Percentiles rank a stretch among this genome's conserved stretches.
These are phyloP conservation scores for Amiota mariae DNA, from an alignment of 2,888 invertebrate genomes.

Conservation along the genomic window DNA sequence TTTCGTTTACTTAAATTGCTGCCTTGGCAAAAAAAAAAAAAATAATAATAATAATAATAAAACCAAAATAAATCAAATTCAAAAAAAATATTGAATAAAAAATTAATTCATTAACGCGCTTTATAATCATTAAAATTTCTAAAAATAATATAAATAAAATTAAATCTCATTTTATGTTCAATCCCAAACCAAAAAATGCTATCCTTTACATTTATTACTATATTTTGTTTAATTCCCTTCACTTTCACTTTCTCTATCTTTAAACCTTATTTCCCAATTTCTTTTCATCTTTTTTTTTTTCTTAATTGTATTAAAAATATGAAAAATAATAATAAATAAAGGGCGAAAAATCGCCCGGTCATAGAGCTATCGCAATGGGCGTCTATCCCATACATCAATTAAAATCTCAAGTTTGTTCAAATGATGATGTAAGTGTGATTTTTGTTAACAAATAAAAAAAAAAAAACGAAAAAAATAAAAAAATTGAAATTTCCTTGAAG, in stretches of 20 bases:
- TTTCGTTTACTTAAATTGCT: constrained; percentile 60
- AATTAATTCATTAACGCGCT: constrained; percentile 15
- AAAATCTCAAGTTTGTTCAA: constrained; percentile 89
- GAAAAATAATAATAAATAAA: constrained; percentile 65
- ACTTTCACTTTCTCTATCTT: not conserved
- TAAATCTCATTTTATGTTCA: not conserved
- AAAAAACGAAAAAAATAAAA: not conserved
- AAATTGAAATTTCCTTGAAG: not conserved
- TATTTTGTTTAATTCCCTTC: not conserved
- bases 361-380: constrained; percentile 91
- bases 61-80: constrained; percentile 26
- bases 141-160: constrained; percentile 25
- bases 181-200: not conserved
- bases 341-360: constrained; percentile 94
- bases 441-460: constrained; percentile 24
- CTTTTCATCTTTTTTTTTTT: constrained; percentile 22
- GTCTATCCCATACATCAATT: constrained; percentile 91
- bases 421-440: constrained; percentile 87
- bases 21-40: constrained; percentile 64
- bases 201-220: not conserved
- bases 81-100: constrained; percentile 25
- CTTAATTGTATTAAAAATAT: constrained; percentile 32
- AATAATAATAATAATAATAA: constrained; percentile 52
- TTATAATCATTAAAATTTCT: constrained; percentile 26
- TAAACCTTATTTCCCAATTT: constrained; percentile 1